Conservation (phyloP, 2,797 vertebrate species). For the Phalloptychus januarius region DNA sequence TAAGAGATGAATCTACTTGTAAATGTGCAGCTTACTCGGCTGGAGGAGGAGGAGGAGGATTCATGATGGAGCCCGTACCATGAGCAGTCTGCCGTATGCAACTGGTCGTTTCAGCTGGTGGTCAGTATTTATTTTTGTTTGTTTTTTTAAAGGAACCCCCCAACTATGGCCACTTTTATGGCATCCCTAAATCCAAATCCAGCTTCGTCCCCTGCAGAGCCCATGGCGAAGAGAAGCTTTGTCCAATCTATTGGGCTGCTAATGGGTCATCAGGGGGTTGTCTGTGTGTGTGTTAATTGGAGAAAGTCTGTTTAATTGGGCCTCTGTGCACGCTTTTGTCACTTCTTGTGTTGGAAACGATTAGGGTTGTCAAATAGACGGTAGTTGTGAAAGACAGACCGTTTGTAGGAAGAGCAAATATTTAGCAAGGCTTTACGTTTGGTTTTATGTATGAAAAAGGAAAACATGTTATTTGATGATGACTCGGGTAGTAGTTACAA, state of each 20-base stretch:
- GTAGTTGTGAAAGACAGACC: slow-evolving; percentile 39
- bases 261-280: slow-evolving; percentile 71
- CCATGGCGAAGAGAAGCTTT: slow-evolving; percentile 54
- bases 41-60: neutral
- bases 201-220: slow-evolving; percentile 50
- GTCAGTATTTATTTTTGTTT: neutral
- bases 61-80: slow-evolving; percentile 38
- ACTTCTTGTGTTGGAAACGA: slow-evolving; percentile 62
- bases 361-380: slow-evolving; percentile 69
- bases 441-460: neutral
- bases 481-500: neutral
- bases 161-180: slow-evolving; percentile 48
- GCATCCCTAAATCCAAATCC: slow-evolving; percentile 61
- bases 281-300: slow-evolving; percentile 67
- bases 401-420: slow-evolving; percentile 10
- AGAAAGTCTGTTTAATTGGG: slow-evolving; percentile 73
- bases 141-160: slow-evolving; percentile 28
- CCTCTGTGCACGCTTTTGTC: slow-evolving; percentile 66
- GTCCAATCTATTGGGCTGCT: slow-evolving; percentile 66
- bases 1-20: slow-evolving; percentile 64
- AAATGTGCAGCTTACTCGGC: slow-evolving; percentile 39
- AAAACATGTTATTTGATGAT: neutral
- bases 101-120: slow-evolving; percentile 60
- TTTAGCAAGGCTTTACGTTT: slow-evolving; percentile 28
- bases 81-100: slow-evolving; percentile 29